Evolutionary conservation across 2,888 invertebrate species (phyloP), one percentile per base, ranked within the genome.

Genomic region (Sclerodermus sp.): DNA sequence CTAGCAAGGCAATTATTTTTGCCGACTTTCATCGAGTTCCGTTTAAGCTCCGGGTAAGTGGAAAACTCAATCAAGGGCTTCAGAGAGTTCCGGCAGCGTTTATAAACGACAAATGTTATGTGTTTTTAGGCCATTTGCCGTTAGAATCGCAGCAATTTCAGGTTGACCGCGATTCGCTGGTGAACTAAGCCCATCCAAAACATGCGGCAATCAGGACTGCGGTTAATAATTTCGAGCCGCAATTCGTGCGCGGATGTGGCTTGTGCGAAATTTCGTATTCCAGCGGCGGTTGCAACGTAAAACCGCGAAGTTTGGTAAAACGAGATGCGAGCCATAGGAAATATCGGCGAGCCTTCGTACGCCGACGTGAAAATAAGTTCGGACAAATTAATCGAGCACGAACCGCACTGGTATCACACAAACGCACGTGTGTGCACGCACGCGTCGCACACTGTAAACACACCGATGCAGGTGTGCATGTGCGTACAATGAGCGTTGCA

Each of bases 291-390:
- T 8, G 23, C 8, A 58, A 49, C 56, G 51, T 55, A 60, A 62
- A 63, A 53, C 64, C 62, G 55, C 60, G 60, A 47, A 42, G 23
- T 17, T 32, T 47, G 41, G 58, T 52, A 56, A 62, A 64, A 65
- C 56, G 52, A 57, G 44, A 51, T 45, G 51, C 50, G 45, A 16
- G 37, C 31, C 47, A 64, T 8, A 8, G 23, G 66, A 73, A 72
- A 71, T 70, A 71, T 71, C 58, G 64, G 58, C 51, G 52, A 64
- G 66, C 66, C 70, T 71, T 66, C 57, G 57, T 52, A 59, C 53
- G 51, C 60, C 66, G 70, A 70, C 68, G 61, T 57, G 66, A 67
- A 69, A 69, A 70, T 73, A 72, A 71, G 71, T 73, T 71, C 64
- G 61, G 64, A 55, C 55, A 51, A 63, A 67, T 64, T 68, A 61